These are phyloP conservation scores for Hybognathus amarus DNA, from an alignment of 2,797 vertebrate species.

Conservation along the genomic window DNA sequence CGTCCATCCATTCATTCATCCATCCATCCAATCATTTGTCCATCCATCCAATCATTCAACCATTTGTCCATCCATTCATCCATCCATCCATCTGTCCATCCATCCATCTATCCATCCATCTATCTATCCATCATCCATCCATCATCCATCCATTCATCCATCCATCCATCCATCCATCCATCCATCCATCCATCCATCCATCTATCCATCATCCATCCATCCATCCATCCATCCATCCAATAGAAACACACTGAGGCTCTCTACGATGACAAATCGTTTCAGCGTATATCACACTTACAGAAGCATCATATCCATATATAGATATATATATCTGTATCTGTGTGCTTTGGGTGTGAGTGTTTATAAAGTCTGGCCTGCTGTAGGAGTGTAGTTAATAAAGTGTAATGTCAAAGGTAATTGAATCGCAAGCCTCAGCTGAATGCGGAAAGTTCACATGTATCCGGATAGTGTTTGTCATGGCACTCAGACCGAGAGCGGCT, in stretches of 20 bases:
- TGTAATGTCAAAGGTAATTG: conserved; percentile 52
- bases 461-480: conserved; percentile 24
- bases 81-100: too few species aligned
- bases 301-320: background rate
- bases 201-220: too few species aligned
- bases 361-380: background rate
- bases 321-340: background rate
- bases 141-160: too few species aligned
- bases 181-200: too few species aligned
- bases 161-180: too few species aligned
- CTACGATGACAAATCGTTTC: background rate
- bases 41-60: too few species aligned
- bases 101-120: too few species aligned
- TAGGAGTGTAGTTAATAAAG: conserved; percentile 38
- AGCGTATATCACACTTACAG: background rate
- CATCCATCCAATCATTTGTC: too few species aligned
- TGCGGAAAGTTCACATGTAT: conserved; percentile 33
- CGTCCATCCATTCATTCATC: too few species aligned
- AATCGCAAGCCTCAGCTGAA: conserved; percentile 31
- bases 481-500: background rate
- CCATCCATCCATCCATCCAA: too few species aligned
- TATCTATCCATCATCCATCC: too few species aligned
- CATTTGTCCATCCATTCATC: too few species aligned
- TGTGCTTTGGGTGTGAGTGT: conserved; percentile 21
- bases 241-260: background rate